Evolutionary conservation across 1,140 invertebrate species (phyloP), one percentile per base, ranked within the genome.

Genomic region (Episyrphus balteatus): DNA sequence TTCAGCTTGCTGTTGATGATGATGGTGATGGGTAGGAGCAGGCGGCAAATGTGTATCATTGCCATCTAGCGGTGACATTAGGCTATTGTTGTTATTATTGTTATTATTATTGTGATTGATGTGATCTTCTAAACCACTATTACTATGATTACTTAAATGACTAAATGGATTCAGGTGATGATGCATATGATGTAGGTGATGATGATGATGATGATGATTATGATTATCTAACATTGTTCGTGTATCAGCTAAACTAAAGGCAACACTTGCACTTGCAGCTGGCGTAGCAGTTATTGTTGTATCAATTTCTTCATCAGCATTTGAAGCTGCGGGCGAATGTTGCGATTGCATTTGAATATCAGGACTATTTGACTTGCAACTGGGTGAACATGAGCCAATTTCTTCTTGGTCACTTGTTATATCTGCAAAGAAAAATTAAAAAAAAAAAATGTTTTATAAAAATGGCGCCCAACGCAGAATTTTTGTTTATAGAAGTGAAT

Each of bases 1-100:
- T 58, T 73, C 72, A 51, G 72, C 75, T 50, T 71, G 59, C 49
- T 75, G 60, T 57, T 73, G 77, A 49, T 77, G 74, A 46, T 71
- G 70, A 13, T 75, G 61, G 45, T 44, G 37, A 6, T 32, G 19
- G 5, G 14, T 2, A 45, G 3, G 18, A 1, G 17, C 46, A 21
- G 30, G n/a, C n/a, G 5, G 31, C 49, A 43, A 42, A 38, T 12
- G 32, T 33, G n/a, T 37, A 8, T 38, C 11, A 12, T 12, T 43
- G 3, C 19, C 32, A 2, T 7, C 13, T 30, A 12, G 10, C 15
- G 15, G 13, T 15, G 46, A 30, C 15, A 42, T 48, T 19, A 36
- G 39, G 17, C 42, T 42, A 36, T 49, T 49, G 37, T 46, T 51
- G 31, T 51, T 51, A 31, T 48, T 46, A 51, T 48, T 45, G 37